Evolutionary conservation across 30 jellyfish, hydroid and myxozoan genomes (phyloP).

Genomic region (Aurelia sp.): DNA sequence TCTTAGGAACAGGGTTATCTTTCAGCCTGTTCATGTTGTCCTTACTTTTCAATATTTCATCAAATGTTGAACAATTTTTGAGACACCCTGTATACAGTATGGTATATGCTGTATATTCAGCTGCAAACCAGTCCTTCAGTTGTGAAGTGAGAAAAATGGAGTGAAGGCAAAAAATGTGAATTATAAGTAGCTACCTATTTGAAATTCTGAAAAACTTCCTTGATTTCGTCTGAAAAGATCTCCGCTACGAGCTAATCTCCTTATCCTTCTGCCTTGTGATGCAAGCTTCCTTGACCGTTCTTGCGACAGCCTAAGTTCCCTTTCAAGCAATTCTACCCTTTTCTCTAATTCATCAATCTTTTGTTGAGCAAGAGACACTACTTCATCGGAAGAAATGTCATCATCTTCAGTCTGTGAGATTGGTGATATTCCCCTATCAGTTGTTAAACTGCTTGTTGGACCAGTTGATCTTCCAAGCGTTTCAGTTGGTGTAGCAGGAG

Average conservation of each 20-base stretch:
- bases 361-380: conserved; percentile 66
- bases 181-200: conserved; percentile 11
- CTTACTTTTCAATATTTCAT: no score
- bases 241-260: conserved; percentile 89
- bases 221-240: conserved; percentile 67
- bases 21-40: no score
- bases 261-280: conserved; percentile 67
- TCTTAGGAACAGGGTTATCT: no score
- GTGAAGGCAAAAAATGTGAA: neutral
- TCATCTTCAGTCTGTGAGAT: conserved; percentile 3
- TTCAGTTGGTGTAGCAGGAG: conserved; percentile 11
- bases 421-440: neutral
- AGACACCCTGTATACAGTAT: no score
- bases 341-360: conserved; percentile 68
- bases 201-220: neutral
- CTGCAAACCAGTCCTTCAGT: no score
- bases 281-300: conserved; percentile 69
- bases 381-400: conserved; percentile 32
- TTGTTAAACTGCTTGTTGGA: neutral
- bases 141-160: no score
- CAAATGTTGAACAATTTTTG: no score
- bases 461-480: neutral
- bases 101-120: no score
- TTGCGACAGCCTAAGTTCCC: conserved; percentile 77
- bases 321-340: conserved; percentile 70